A percentile compares a stretch with the other conserved stretches of the same genome.
phyloP scores from a whole-genome alignment of 2,113 vertebrate species.

The Rhinopomastus cyanomelas region DNA sequence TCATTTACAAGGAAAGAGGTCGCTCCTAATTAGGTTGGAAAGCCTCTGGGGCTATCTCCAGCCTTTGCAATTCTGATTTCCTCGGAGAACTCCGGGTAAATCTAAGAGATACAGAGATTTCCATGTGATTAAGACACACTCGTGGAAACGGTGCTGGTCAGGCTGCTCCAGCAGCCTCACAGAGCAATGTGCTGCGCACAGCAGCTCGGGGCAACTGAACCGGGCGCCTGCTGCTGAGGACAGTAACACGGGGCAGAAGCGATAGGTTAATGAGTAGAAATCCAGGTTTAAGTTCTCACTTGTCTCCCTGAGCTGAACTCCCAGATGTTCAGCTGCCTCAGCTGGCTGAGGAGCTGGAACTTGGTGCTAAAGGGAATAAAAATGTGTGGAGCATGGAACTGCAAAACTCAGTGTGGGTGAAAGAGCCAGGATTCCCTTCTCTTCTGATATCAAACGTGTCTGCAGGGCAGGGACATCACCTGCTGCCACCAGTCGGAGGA shows the following conservation, averaged over 20 bases:
- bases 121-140: conserved; percentile 54
- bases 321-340: fast-evolving
- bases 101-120: conserved; percentile 55
- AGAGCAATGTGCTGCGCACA: background rate
- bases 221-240: background rate
- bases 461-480: background rate
- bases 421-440: background rate
- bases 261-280: background rate
- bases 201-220: background rate
- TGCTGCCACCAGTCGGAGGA: background rate
- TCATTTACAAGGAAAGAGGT: conserved; percentile 62
- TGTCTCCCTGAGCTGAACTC: background rate
- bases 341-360: background rate
- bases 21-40: conserved; percentile 65
- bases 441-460: background rate
- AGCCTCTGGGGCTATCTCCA: conserved; percentile 53
- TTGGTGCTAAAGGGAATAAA: background rate
- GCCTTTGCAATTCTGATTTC: conserved; percentile 67
- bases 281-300: background rate
- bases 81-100: conserved; percentile 51
- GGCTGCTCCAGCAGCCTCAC: conserved; percentile 14
- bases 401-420: background rate
- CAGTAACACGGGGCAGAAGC: background rate
- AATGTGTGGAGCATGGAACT: background rate
- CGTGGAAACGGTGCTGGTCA: conserved; percentile 18